These are phyloP conservation scores for Collichthys lucidus DNA, from an alignment of 2,113 vertebrate genomes.

Conservation along the genomic window DNA sequence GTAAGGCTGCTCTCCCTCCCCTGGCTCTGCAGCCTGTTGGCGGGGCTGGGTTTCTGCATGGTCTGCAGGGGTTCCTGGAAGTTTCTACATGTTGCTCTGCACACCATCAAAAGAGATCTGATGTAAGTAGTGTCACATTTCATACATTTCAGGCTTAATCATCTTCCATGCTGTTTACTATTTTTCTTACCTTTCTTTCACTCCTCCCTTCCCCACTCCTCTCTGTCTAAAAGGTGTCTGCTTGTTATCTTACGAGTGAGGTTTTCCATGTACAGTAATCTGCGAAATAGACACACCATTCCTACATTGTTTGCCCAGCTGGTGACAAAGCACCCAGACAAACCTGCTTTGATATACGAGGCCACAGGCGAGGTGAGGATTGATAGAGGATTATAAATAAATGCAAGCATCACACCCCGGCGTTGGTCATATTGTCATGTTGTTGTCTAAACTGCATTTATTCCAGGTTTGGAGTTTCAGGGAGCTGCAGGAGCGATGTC, in stretches of 20 bases:
- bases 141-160: background rate
- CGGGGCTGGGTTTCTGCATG: conserved; percentile 81
- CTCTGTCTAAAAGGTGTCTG: conserved; percentile 80
- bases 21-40: conserved; percentile 71
- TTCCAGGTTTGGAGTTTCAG: conserved; percentile 87
- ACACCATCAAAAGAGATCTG: conserved; percentile 87
- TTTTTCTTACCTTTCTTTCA: background rate
- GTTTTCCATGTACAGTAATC: conserved; percentile 76
- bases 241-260: conserved; percentile 84
- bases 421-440: too few relatives aligned
- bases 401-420: background rate
- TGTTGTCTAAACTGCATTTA: background rate
- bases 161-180: background rate
- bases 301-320: conserved; percentile 85
- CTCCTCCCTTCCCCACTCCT: background rate
- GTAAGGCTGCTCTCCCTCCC: conserved; percentile 32
- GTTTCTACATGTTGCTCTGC: conserved; percentile 82
- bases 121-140: conserved; percentile 83
- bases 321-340: conserved; percentile 82
- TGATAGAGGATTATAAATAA: background rate
- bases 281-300: conserved; percentile 78
- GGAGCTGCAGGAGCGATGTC: conserved; percentile 84
- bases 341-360: conserved; percentile 87
- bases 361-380: conserved; percentile 80
- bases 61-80: conserved; percentile 81